Base-by-base conservation (phyloP, 2,113 vertebrate genomes). In the Taxidea taxus region DNA sequence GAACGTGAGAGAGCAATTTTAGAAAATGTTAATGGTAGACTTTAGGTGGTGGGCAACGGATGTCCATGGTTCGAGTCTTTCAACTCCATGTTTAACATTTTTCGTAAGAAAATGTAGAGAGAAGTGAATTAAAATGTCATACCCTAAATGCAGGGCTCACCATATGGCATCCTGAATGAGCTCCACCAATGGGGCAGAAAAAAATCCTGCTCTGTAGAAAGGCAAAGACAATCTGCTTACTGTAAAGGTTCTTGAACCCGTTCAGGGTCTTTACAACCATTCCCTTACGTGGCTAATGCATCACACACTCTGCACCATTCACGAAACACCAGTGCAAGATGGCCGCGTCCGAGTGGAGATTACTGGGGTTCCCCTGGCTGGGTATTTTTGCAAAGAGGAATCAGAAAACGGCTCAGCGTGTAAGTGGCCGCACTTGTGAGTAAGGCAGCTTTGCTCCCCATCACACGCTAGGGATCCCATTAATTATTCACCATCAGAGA, bases 401-500 rank as follows among this genome's bases (percentile, higher is more conserved):
- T 81, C 86, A 94, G 68, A 42, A 96, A 49, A 70, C 37, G 83
- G 78, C 87, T 64, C 54, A 9, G 82, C 78, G 83, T 80, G 20
- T 72, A 90, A 72, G 62, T 78, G 94, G 95, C 85, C 85, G 51
- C 47, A 97, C 84, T 51, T 95, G 96, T 96, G 92, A 97, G 97
- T 90, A 97, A 96, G 91, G 93, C 95, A 97, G 97, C 58, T 92
- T 98, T 66, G 60, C 91, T 97, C 97, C 97, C 94, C 95, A 87
- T 91, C 42, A 82, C 74, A 85, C 95, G 89, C 96, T 96, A 97
- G 98, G 56, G 37, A 75, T 97, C 80, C 97, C 94, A 98, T 98
- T 91, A 98, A 99, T 99, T 98, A 99, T 99, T 99, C 98, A 99
- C 98, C 25, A 91, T 86, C 98, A 96, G 77, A 96, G 97, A 97